Evolutionary conservation across 2,797 vertebrate species (phyloP), one percentile per base, ranked within the genome.

Genomic region (Melanogrammus aeglefinus): DNA sequence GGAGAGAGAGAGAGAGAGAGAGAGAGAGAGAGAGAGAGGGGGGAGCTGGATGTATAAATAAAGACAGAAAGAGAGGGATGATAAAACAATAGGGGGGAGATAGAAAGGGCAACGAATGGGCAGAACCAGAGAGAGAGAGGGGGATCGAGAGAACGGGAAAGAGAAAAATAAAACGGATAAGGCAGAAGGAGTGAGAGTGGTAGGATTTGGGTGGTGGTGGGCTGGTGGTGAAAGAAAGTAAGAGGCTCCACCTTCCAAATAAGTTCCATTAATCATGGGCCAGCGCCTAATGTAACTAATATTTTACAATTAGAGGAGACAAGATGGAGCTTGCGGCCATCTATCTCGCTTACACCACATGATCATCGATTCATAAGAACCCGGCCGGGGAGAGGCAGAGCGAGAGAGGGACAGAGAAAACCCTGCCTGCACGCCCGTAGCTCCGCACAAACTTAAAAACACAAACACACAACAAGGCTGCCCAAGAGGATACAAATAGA

Each of bases 271-370:
- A 98, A 97, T 99, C 97, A 98, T 95, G 94, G 96, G 94, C 95
- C 96, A 96, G 95, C 96, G 96, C 96, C 96, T 99, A 99, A 98
- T 99, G 97, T 98, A 98, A 98, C 96, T 99, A 99, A 99, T 99
- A 98, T 97, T 99, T 99, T 99, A 99, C 97, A 98, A 99, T 99
- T 99, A 99, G 96, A 97, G 96, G 93, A 98, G 97, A 98, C 97
- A 98, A 96, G 97, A 97, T 95, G 96, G 96, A 96, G 96, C 96
- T 97, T 94, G 95, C 94, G 96, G 94, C 96, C 95, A 99, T 99
- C 97, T 96, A 98, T 99, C 97, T 99, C 97, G 96, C 97, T 99
- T 99, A 98, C 95, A 97, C 96, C 95, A 96, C 96, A 96, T 96
- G 96, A 99, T 99, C 97, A 98, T 98, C 96, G 96, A 98, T 98